Evolutionary conservation across 2,888 invertebrate genomes (phyloP).

Genomic region (Rotaria socialis): DNA sequence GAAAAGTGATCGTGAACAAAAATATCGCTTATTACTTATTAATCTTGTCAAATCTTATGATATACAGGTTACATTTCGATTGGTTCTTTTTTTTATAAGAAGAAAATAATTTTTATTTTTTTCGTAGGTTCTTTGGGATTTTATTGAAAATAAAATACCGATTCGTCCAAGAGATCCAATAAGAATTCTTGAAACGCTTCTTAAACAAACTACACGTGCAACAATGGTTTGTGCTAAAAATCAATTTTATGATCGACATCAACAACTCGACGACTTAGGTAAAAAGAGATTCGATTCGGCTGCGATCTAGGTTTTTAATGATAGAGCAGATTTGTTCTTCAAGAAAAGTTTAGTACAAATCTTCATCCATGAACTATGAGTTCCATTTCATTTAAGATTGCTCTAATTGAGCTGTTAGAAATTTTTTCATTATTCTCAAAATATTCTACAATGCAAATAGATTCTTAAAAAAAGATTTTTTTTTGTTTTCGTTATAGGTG

Average conservation of each 20-base stretch:
- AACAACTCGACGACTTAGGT: slow-evolving; percentile 17
- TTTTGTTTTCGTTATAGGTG: background rate
- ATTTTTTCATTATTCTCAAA: too few relatives aligned
- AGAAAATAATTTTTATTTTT: background rate
- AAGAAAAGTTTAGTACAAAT: too few relatives aligned
- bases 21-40: slow-evolving; percentile 21
- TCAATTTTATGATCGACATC: slow-evolving; percentile 24
- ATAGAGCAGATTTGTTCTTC: too few relatives aligned
- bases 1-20: slow-evolving; percentile 13
- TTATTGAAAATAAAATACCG: background rate
- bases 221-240: slow-evolving; percentile 31
- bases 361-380: too few relatives aligned
- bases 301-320: too few relatives aligned
- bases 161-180: slow-evolving; percentile 30
- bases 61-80: background rate
- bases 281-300: background rate
- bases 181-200: slow-evolving; percentile 6
- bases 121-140: slow-evolving; percentile 23
- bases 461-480: too few relatives aligned
- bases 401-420: too few relatives aligned
- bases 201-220: slow-evolving; percentile 17
- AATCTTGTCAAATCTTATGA: slow-evolving; percentile 23
- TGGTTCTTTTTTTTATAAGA: background rate
- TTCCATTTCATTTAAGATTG: too few relatives aligned
- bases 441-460: too few relatives aligned